Conservation (phyloP, 2,113 vertebrate species). For the Anolis carolinensis region DNA sequence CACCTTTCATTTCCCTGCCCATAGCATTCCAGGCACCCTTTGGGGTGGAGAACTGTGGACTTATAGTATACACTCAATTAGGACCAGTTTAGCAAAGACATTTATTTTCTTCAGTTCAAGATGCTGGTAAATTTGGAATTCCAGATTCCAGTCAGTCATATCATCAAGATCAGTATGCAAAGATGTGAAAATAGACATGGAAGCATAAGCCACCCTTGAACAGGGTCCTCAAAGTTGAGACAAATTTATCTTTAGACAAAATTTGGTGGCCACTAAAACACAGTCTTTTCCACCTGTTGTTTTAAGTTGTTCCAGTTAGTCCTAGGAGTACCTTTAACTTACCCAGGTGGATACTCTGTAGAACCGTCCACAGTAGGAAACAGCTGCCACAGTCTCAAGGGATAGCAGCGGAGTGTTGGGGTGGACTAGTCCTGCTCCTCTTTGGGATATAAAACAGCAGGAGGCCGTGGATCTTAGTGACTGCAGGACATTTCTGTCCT, state of each 20-base stretch:
- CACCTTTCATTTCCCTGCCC: background rate
- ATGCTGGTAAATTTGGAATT: background rate
- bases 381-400: background rate
- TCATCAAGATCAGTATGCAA: background rate
- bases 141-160: background rate
- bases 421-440: background rate
- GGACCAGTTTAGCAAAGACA: background rate
- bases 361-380: background rate
- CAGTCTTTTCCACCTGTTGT: no score
- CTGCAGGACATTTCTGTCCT: background rate
- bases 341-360: background rate
- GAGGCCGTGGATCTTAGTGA: background rate
- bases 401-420: slow-evolving; percentile 9
- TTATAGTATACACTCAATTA: background rate
- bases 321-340: background rate
- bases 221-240: background rate
- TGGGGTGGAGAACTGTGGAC: background rate
- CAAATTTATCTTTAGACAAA: background rate
- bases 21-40: background rate
- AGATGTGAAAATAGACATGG: background rate
- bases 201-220: no score
- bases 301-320: background rate
- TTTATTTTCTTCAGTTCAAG: background rate
- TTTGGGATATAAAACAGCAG: background rate
- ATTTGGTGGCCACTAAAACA: background rate